Evolutionary conservation across 2,797 vertebrate species (phyloP).

Genomic region (Anableps anableps): DNA sequence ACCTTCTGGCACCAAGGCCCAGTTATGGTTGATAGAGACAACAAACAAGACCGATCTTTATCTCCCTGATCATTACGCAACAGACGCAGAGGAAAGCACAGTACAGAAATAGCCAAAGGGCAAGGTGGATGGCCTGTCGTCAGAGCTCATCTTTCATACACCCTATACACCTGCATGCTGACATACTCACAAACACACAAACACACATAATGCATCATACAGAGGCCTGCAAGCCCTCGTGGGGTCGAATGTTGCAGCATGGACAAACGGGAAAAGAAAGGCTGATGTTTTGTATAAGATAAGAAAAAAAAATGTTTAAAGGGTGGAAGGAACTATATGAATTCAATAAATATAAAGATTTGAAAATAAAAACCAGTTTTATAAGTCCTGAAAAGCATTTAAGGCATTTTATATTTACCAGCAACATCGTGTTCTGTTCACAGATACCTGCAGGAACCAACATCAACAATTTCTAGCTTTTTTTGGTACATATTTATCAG

Average conservation of each 20-base stretch:
- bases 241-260: constrained; percentile 34
- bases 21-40: constrained; percentile 77
- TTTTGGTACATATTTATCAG: background rate
- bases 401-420: constrained; percentile 10
- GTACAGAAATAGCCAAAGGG: constrained; percentile 81
- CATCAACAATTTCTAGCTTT: too few relatives aligned
- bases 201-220: constrained; percentile 36
- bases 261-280: constrained; percentile 5
- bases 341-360: background rate
- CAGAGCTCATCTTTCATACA: constrained; percentile 80
- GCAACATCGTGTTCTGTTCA: background rate
- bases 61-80: constrained; percentile 78
- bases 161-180: constrained; percentile 70
- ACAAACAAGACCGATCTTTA: constrained; percentile 76
- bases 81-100: constrained; percentile 60
- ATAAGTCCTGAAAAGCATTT: background rate
- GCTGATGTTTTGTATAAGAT: constrained; percentile 6
- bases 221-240: constrained; percentile 22
- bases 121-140: constrained; percentile 77
- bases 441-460: background rate
- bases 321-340: constrained; percentile 6
- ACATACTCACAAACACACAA: constrained; percentile 40
- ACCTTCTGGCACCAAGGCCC: constrained; percentile 75
- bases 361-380: background rate
- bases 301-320: background rate